Conservation (phyloP, 2,113 vertebrate species). For the Pelecanoides urinatrix region DNA sequence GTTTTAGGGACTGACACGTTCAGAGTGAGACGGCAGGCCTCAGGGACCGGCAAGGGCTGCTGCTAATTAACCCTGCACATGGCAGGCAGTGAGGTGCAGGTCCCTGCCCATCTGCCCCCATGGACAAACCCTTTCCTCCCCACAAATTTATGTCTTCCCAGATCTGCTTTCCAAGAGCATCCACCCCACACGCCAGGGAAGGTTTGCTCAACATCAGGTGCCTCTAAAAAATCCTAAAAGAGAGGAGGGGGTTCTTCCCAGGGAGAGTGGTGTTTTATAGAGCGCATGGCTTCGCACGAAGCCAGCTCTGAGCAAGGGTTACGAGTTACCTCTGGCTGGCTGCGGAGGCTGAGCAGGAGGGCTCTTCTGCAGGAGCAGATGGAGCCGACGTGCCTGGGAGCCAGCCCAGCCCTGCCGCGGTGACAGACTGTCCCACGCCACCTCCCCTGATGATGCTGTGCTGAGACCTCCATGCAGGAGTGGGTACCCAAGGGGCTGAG, state of each 20-base stretch:
- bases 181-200: neutral
- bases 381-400: slow-evolving; percentile 43
- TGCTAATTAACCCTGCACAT: neutral
- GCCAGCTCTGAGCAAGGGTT: slow-evolving; percentile 38
- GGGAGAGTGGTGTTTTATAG: neutral
- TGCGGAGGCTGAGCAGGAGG: slow-evolving; percentile 24
- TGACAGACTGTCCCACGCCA: slow-evolving; percentile 42
- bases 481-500: neutral
- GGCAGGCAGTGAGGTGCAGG: accelerated
- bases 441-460: neutral
- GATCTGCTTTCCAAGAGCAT: neutral
- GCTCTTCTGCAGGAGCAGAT: slow-evolving; percentile 47
- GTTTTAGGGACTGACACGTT: slow-evolving; percentile 41
- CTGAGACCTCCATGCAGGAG: neutral
- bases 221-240: neutral
- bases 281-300: accelerated
- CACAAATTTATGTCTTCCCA: neutral
- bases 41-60: neutral
- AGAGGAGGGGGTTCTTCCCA: neutral
- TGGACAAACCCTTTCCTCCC: neutral
- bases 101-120: neutral
- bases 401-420: slow-evolving; percentile 41
- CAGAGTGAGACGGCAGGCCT: neutral
- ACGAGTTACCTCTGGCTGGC: slow-evolving; percentile 4
- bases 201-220: neutral